These are phyloP conservation scores for Pangasius krempfi DNA, from an alignment of 2,797 vertebrate species.

Conservation along the genomic window DNA sequence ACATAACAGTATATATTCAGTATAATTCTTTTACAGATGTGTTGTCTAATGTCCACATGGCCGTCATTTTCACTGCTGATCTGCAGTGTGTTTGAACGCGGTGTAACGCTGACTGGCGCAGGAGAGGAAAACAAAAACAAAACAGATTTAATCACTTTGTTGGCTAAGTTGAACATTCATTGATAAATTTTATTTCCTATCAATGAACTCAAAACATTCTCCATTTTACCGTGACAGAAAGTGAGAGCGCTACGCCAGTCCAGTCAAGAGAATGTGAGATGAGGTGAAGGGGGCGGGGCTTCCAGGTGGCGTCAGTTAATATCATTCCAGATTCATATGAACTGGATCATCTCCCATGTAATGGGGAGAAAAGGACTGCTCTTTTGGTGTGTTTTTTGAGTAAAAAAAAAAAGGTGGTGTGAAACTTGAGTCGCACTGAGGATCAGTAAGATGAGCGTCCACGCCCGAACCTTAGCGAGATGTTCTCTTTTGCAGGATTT, in stretches of 20 bases:
- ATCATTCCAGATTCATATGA: neutral
- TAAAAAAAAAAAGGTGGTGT: too few species aligned
- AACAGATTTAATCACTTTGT: neutral
- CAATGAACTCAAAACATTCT: neutral
- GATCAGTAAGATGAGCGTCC: too few species aligned
- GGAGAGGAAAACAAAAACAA: too few species aligned
- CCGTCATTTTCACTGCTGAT: neutral
- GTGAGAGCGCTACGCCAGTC: neutral
- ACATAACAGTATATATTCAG: neutral
- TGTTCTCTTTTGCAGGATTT: too few species aligned
- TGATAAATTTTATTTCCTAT: neutral
- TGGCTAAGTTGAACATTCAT: too few species aligned
- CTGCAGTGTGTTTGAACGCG: neutral
- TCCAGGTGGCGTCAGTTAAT: neutral
- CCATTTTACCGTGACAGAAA: neutral
- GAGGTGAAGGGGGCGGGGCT: neutral
- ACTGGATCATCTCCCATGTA: neutral
- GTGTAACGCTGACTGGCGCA: too few species aligned
- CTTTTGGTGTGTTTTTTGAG: neutral
- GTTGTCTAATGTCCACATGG: neutral
- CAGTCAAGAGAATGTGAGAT: neutral
- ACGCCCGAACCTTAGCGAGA: too few species aligned
- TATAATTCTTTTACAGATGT: neutral
- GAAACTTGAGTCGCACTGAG: too few species aligned
- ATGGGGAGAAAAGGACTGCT: too few species aligned